Evolutionary conservation across 2,888 invertebrate species (phyloP), one percentile per base, ranked within the genome.

Genomic region (Coleophora flavipennella): DNA sequence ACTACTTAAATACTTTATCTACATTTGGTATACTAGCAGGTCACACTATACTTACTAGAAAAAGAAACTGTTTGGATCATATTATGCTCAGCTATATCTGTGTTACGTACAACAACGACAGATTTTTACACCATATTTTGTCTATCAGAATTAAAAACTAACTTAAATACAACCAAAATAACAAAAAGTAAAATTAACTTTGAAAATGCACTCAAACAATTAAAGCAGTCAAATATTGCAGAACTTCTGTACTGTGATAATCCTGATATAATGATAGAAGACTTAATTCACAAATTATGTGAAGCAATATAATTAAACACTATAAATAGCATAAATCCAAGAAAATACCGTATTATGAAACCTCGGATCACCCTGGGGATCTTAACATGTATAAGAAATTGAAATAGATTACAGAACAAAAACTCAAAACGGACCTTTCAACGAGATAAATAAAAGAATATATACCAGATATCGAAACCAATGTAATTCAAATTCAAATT

Each of bases 391-490:
- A 33, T 33, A 33, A 13, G 9, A 10, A 33, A 37, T 11, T 25
- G 40, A 12, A 36, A 41, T n/a, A 37, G 31, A n/a, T n/a, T 38
- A 14, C 35, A 37, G 31, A 35, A 31, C n/a, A 31, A 31, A 25
- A 14, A 6, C 14, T n/a, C 29, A 26, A 2, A 12, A 3, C 1
- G 34, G 38, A 4, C 31, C 27, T 3, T 9, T 12, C 11, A 37
- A 41, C 14, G 41, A 37, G 6, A 35, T 38, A 10, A 13, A 38
- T 3, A 31, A 31, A 37, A 34, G 37, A 6, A 38, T 31, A 13
- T 41, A 41, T 20, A 33, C 14, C 26, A 10, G 38, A 14, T 39
- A 39, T 29, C 31, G 37, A 27, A 43, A 40, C 28, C 40, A 35
- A 9, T 40, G 37, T 10, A 40, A 34, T 12, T n/a, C n/a, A n/a